A percentile compares a stretch with the other conserved stretches of the same genome.
phyloP scores from a whole-genome alignment of 2,797 vertebrate genomes.

The Streptopelia turtur region DNA sequence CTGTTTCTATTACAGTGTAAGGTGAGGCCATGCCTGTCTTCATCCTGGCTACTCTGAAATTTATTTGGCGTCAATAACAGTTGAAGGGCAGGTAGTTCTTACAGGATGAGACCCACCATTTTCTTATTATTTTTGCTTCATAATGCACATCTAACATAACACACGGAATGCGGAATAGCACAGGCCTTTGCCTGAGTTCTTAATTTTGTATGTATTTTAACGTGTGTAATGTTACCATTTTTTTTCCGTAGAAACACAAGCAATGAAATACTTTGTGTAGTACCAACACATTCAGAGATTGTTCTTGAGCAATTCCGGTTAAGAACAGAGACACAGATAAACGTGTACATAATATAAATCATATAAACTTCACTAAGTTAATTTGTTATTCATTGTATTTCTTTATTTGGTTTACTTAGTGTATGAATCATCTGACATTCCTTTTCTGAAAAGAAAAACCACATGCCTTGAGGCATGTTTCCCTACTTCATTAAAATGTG shows the following conservation, averaged over 20 bases:
- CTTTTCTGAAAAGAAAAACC: not conserved
- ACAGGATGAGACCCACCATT: not conserved
- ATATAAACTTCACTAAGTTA: not conserved
- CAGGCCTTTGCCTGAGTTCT: not conserved
- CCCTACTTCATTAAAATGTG: not conserved
- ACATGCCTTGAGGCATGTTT: not conserved
- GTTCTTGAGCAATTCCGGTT: not conserved
- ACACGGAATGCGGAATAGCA: not conserved
- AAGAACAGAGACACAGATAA: not conserved
- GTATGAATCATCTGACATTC: not conserved
- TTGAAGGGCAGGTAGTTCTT: not conserved
- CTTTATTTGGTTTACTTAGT: slow-evolving; percentile 14
- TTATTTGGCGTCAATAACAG: not conserved
- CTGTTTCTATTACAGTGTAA: not conserved
- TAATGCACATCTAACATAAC: not conserved
- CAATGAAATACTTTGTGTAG: not conserved
- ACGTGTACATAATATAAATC: not conserved
- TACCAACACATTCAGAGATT: not conserved
- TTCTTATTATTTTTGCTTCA: not conserved
- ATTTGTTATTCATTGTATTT: not conserved
- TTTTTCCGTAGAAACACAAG: slow-evolving; percentile 6
- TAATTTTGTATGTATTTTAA: not conserved
- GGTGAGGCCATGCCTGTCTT: not conserved
- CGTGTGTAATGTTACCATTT: not conserved
- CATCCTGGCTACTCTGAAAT: not conserved